Evolutionary conservation across 1,140 invertebrate genomes (phyloP), one percentile per base, ranked within the genome.

Genomic region (Drosophila seguyi): DNA sequence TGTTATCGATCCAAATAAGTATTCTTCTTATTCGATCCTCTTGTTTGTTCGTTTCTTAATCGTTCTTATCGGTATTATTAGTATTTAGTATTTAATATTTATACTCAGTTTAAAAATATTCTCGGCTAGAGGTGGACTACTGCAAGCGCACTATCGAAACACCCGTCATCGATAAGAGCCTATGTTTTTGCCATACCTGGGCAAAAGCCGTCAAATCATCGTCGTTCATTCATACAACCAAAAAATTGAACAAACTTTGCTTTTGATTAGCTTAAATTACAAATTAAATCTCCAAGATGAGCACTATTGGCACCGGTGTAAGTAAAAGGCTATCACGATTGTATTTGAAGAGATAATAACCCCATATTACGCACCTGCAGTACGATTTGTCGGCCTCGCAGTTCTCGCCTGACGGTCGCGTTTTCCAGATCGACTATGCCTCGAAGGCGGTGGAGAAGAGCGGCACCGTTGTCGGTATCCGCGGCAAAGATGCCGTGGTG

Each of bases 401-500:
- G 94, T 99, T 99, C 94, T 99, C 99, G 13, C 99, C 99, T 13
- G 99, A 99, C 94, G 99, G 99, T 16, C 94, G 98, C 86, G 98
- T 99, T 52, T 99, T 99, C 94, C 98, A 99, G 96, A 98, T 99
- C 1, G 99, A 99, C 95, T 99, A 99, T 94, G 99, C 99, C 27
- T 96, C 97, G 56, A 99, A 99, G 94, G 99, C 99, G 16, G 99
- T 99, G 4, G 99, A 99, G 94, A 99, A 99, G 88, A 99, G 98
- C 93, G 99, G 99, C 8, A 99, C 99, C 65, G 98, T 98, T 3
- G 96, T 99, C 83, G 99, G 97, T 7, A 94, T 99, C 1, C 93
- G 97, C 90, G 98, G 98, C 27, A 99, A 98, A 92, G 98, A 99
- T 95, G 98, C 98, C 44, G 96, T 99, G 22, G 97, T 99, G 8